These are phyloP conservation scores for Corynorhinus townsendii DNA, from an alignment of 2,113 vertebrate species.

Conservation along the genomic window DNA sequence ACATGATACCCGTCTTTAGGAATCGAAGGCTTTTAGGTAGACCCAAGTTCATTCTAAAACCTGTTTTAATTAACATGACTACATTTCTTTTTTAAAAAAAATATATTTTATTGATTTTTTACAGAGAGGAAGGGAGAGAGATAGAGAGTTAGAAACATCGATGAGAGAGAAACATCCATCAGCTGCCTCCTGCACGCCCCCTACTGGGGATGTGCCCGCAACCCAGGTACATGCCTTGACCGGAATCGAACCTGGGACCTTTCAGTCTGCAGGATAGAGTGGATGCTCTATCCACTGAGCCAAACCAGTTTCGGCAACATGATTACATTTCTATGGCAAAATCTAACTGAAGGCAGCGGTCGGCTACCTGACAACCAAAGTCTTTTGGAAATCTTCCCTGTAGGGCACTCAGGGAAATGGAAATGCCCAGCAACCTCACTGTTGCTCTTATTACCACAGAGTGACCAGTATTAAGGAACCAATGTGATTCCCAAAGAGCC, in stretches of 20 bases:
- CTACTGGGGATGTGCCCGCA: no score
- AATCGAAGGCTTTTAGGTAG: neutral
- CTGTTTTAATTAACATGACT: neutral
- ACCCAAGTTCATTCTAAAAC: neutral
- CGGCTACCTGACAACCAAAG: neutral
- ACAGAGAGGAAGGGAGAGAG: no score
- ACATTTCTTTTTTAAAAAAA: no score
- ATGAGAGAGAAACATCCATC: no score
- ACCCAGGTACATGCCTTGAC: no score
- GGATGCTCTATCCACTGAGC: no score
- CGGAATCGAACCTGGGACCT: no score
- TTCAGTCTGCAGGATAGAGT: no score
- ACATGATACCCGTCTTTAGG: neutral
- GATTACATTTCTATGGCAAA: neutral
- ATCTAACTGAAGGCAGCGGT: neutral
- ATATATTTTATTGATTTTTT: no score
- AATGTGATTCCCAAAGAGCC: neutral
- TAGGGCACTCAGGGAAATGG: neutral
- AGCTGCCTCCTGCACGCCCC: no score
- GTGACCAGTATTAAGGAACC: neutral
- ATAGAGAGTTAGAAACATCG: no score
- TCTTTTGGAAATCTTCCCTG: neutral
- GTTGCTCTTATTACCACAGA: neutral
- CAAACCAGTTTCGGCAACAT: no score
- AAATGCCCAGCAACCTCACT: neutral